A percentile compares a stretch with the other conserved stretches of the same genome.
These are phyloP conservation scores for Callithrix jacchus DNA, from an alignment of 2,113 vertebrate genomes.

Conservation along the genomic window DNA sequence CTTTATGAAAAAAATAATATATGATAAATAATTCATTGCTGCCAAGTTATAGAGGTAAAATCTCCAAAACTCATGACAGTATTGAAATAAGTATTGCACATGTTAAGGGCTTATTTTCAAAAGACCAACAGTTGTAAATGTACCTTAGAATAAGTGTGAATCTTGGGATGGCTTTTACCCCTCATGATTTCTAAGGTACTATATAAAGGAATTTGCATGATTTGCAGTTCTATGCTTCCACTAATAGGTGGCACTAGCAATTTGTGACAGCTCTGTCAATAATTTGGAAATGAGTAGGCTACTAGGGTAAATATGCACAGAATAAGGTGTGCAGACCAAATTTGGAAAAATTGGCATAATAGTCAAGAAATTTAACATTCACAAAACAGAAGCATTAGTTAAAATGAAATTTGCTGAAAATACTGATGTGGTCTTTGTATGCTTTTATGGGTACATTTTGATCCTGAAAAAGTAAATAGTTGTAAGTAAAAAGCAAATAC, in stretches of 20 bases:
- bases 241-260: slow-evolving; percentile 79
- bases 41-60: not conserved
- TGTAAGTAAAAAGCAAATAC: not conserved
- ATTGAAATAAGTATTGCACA: not conserved
- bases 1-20: not conserved
- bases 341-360: not conserved
- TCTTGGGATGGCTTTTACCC: not conserved
- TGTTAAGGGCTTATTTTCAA: not conserved
- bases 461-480: not conserved
- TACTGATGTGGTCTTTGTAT: not conserved
- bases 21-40: not conserved
- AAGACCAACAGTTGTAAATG: slow-evolving; percentile 7
- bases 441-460: not conserved
- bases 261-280: slow-evolving; percentile 69
- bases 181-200: not conserved
- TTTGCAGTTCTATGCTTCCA: slow-evolving; percentile 74
- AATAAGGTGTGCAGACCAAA: not conserved
- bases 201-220: slow-evolving; percentile 39
- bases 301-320: slow-evolving; percentile 34
- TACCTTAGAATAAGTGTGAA: not conserved
- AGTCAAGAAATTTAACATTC: not conserved
- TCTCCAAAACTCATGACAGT: not conserved
- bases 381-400: not conserved
- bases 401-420: not conserved
- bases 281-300: slow-evolving; percentile 36